Base-by-base conservation (phyloP, 1,140 invertebrate species). In the Heliothis virescens region DNA sequence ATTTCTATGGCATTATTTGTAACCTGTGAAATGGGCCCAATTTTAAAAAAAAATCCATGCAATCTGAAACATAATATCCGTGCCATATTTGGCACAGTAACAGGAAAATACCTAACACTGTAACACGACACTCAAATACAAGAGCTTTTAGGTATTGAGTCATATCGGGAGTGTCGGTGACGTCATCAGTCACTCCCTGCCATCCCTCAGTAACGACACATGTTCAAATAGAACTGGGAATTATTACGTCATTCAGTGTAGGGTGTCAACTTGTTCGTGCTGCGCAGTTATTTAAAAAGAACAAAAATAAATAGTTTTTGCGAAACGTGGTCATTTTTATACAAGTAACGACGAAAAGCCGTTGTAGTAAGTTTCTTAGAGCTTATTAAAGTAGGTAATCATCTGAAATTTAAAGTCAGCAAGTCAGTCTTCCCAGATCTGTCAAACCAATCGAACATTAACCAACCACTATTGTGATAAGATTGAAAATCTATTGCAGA, bases 111-210 rank as follows among this genome's bases (percentile, higher is more conserved):
- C 9, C 9, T 41, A 41, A 9, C 21, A 26, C 21, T 26, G 47
- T 69, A 69, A 69, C 65, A 47, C 18, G 2, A 21, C 1, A 50
- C 11, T n/a, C 65, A 21, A 69, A 52, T 15, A 52, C 16, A 12
- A 26, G 16, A 69, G 47, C 65, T 69, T 50, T 69, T 69, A 69
- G 47, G 26, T 11, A 26, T 13, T 69, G 65, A 69, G 65, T 69
- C 65, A 69, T 9, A n/a, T 2, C 16, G 65, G 41, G 65, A 47
- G 65, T 47, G 65, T 13, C 65, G 47, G 13, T 69, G 65, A 69
- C 47, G 65, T 69, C 65, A 69, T 13, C 65, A 50, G 65, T 21
- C 65, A 9, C 65, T 69, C 65, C 65, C 65, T 69, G 62, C 29
- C 29, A 62, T 65, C 62, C 65, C 65, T 50, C 41, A 18, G 41